Base-by-base conservation (phyloP, 2,888 invertebrate genomes). In the Apoda limacodes region DNA sequence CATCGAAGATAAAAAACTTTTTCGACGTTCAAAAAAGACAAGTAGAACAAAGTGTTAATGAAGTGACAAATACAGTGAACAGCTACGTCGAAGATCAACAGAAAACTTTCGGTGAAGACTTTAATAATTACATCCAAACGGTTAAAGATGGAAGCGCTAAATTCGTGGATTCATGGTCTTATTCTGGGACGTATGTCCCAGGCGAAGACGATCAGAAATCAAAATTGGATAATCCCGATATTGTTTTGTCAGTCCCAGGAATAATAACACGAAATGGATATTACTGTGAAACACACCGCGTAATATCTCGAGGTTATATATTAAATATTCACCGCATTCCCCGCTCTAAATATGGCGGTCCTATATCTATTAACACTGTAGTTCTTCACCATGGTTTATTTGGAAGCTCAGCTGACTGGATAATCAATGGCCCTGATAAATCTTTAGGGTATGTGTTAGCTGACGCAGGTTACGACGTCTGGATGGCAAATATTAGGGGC, bases 401-500 rank as follows among this genome's bases (percentile, higher is more conserved):
- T 13, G 85, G 86, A 2, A 88, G 89, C 46, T 90, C 92, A 2
- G 85, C 89, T 0, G 89, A 90, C 59, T 95, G 90, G 89, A 82
- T 94, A 3, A 70, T 89, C 1, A 85, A 87, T 42, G 88, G 88
- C 4, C 88, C 84, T 9, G 76, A 83, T 31, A 85, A 87, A 55
- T 86, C 69, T 47, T 62, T 68, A 83, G 93, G 71, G 37, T 90
- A 84, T 66, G 82, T 85, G 44, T 78, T 90, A 25, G 82, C 88
- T 1, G 87, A 89, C 44, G 74, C 76, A 7, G 89, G 89, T 3
- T 89, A 88, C 50, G 90, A 90, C 45, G 88, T 90, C 1, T 95
- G 94, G 94, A 65, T 95, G 62, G 88, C 90, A 1, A 95, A 95
- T 59, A 84, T 87, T 11, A 76, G 94, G 47, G 94, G 94, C 1